phyloP scores from a whole-genome alignment of 2,113 vertebrate genomes.

The Athene noctua region DNA sequence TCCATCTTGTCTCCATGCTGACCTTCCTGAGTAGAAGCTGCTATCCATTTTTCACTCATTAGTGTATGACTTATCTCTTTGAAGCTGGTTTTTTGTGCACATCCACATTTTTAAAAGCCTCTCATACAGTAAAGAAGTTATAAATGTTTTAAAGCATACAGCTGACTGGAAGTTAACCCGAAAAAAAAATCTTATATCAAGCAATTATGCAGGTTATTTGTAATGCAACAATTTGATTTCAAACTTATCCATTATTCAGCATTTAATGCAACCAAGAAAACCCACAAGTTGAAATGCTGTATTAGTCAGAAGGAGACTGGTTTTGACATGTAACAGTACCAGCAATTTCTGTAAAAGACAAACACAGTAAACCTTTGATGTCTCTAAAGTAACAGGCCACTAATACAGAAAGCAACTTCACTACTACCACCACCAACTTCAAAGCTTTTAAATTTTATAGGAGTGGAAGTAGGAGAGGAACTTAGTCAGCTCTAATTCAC shows the following conservation, averaged over 20 bases:
- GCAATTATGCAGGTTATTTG: constrained; percentile 7
- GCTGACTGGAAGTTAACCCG: constrained; percentile 28
- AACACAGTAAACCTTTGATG: not conserved
- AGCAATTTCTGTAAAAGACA: not conserved
- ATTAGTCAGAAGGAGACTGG: not conserved
- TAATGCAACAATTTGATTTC: constrained; percentile 1
- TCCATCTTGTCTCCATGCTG: not conserved
- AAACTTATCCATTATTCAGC: constrained; percentile 20
- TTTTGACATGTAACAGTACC: not conserved
- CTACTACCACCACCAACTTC: not conserved
- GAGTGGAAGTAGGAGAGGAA: not conserved
- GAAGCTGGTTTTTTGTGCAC: not conserved
- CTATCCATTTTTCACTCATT: constrained; percentile 6
- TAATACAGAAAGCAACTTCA: not conserved
- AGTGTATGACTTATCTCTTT: not conserved
- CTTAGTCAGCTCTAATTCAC: not conserved
- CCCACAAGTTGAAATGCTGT: not conserved
- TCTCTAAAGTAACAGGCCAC: not conserved
- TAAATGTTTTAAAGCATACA: constrained; percentile 33
- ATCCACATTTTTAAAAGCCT: constrained; percentile 11
- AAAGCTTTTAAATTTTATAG: not conserved
- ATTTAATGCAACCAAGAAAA: constrained; percentile 12
- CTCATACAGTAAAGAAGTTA: not conserved
- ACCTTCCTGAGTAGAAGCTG: not conserved
- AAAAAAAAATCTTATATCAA: not conserved